phyloP scores from a whole-genome alignment of 2,888 invertebrate species.

The Pyrocoelia pectoralis region DNA sequence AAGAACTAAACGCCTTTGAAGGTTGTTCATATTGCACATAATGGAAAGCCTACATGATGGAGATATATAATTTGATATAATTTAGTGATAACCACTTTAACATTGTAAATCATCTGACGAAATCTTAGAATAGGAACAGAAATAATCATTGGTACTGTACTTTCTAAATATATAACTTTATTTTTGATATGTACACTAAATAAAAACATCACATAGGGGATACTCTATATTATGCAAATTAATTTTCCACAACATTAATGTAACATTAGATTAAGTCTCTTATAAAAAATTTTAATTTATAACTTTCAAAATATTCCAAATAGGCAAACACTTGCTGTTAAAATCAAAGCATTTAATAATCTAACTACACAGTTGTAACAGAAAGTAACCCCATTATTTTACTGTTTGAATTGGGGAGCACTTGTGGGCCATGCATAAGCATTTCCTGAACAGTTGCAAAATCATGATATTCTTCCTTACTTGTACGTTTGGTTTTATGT shows the following conservation, averaged over 20 bases:
- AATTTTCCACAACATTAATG: conserved; percentile 32
- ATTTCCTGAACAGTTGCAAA: conserved; percentile 68
- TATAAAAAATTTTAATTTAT: conserved; percentile 23
- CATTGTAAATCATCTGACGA: no score
- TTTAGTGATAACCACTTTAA: no score
- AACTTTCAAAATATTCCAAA: conserved; percentile 10
- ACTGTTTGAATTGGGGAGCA: conserved; percentile 55
- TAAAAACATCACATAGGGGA: conserved; percentile 52
- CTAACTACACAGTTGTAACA: conserved; percentile 63
- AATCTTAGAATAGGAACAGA: no score
- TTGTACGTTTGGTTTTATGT: conserved; percentile 56
- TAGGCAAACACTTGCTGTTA: conserved; percentile 15
- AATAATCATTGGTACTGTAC: no score
- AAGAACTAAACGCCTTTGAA: no score
- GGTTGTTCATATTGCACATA: no score
- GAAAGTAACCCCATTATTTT: conserved; percentile 68
- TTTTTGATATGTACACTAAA: conserved; percentile 52
- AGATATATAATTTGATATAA: no score
- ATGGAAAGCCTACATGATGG: no score
- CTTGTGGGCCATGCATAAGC: conserved; percentile 61
- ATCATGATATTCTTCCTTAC: conserved; percentile 60
- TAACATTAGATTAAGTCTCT: conserved; percentile 28
- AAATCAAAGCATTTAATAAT: conserved; percentile 29
- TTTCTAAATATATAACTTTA: conserved; percentile 40
- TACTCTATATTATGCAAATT: conserved; percentile 42